Evolutionary conservation across 2,113 vertebrate species (phyloP), one percentile per base, ranked within the genome.

Genomic region (Emydocephalus ijimae): DNA sequence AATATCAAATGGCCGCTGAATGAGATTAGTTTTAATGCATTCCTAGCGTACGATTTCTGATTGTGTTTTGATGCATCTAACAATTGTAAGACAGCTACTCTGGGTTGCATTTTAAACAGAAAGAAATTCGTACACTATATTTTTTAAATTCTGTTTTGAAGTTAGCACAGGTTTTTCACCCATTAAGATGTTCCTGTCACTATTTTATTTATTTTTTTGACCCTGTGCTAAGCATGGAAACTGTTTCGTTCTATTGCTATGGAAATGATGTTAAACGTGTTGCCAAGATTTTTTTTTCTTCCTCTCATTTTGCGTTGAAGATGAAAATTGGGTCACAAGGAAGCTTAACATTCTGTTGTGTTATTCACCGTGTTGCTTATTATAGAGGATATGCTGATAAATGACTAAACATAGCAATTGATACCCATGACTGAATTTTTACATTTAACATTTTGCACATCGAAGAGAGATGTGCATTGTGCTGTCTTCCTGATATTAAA

Each of bases 211-310:
- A 18, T 34, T 45, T 50, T 29, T 86, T 81, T 69, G 29, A 69
- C 64, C 57, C 1, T 90, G 92, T 39, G n/a, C 24, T 55, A 39
- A 69, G 43, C n/a, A 45, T 90, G 34, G 43, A 54, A 87, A 90
- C 20, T n/a, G 34, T 39, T 88, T 88, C 87, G 50, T 54, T 90
- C 45, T 57, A 90, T 86, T 92, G 88, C 74, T 85, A 90, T 85
- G 64, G 86, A 43, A 89, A 92, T 89, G 39, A 43, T 56, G 18
- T 89, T 89, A 50, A 85, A 50, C 1, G 34, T 56, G 11, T 43
- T 92, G 43, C 29, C 88, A 89, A 89, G 54, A 15, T 50, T 24
- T 86, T 52, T 85, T 29, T 52, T 43, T 1, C 54, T 10, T 10
- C 7, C 18, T 91, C 29, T 34, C 20, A 55, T 87, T 59, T 91